Base-by-base conservation (phyloP, 2,888 invertebrate species). In the Drosophila phalerata region DNA sequence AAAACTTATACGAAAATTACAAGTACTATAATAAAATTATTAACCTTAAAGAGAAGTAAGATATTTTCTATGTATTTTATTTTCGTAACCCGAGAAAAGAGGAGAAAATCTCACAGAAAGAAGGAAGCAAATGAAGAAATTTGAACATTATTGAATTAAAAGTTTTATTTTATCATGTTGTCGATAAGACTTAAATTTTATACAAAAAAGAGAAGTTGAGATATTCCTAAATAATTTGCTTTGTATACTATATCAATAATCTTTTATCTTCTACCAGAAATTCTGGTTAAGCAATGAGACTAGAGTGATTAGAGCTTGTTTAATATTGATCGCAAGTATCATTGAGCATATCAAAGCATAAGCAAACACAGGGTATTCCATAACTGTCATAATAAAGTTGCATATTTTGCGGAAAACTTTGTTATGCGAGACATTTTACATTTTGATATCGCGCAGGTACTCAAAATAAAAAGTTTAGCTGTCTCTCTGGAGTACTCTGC, bases 351-450 rank as follows among this genome's bases (percentile, higher is more conserved):
- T 1, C 3, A 9, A 17, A 40, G 9, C 40, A 43, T 22, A 8
- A 11, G 13, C 43, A 43, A 0, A 13, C 15, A 49, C 34, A 61
- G 61, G 43, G 61, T 61, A 61, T 61, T 25, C 11, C 10, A 38
- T n/a, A 58, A 58, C 43, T 63, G 55, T 34, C 42, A 49, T 17
- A 48, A 15, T 15, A 11, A 3, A 56, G 56, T 51, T 48, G 13
- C 25, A 52, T 17, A 13, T 48, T 25, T 49, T 58, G 40, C 17
- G 52, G 64, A 61, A 77, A 74, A 75, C 62, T 77, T 77, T 77
- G 65, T 75, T 77, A 79, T 69, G 75, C 65, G 76, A 79, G 58
- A 77, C 76, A 77, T 75, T 77, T 77, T 58, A 65, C 60, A 76
- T 76, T 71, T 72, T 85, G 56, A 70, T 78, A 79, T 69, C 64